Percentiles rank a stretch among this genome's conserved stretches.
Conservation (phyloP, 2,113 vertebrate genomes). For the Plotosus lineatus region DNA sequence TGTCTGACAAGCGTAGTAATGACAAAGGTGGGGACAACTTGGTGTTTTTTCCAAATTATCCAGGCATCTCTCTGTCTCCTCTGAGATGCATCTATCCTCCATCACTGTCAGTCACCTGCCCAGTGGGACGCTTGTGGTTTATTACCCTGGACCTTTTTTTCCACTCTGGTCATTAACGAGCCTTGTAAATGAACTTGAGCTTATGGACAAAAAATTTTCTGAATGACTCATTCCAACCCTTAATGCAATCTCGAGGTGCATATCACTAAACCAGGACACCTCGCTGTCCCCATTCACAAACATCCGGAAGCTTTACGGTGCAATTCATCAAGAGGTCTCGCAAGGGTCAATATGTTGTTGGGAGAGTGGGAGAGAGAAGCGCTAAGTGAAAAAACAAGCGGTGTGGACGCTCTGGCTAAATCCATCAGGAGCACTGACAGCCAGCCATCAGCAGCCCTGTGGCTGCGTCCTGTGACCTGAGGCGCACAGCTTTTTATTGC, state of each 20-base stretch:
- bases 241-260: conserved; percentile 50
- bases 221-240: conserved; percentile 46
- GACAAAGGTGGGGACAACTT: conserved; percentile 65
- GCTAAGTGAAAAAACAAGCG: conserved; percentile 77
- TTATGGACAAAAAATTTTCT: conserved; percentile 58
- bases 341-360: conserved; percentile 67
- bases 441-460: conserved; percentile 68
- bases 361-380: conserved; percentile 30
- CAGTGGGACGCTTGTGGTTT: conserved; percentile 60
- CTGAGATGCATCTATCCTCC: conserved; percentile 72
- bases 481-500: conserved; percentile 69
- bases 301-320: conserved; percentile 70
- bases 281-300: conserved; percentile 58
- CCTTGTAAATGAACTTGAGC: conserved; percentile 69
- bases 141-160: conserved; percentile 58
- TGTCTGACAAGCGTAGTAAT: conserved; percentile 59
- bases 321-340: conserved; percentile 72
- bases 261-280: conserved; percentile 64
- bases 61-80: conserved; percentile 65
- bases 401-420: conserved; percentile 72
- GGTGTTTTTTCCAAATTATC: conserved; percentile 61
- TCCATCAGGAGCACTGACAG: conserved; percentile 68
- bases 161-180: conserved; percentile 60
- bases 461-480: conserved; percentile 64
- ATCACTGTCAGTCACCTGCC: conserved; percentile 68